phyloP scores from a whole-genome alignment of 1,140 invertebrate genomes.

The Diorhabda sublineata region DNA sequence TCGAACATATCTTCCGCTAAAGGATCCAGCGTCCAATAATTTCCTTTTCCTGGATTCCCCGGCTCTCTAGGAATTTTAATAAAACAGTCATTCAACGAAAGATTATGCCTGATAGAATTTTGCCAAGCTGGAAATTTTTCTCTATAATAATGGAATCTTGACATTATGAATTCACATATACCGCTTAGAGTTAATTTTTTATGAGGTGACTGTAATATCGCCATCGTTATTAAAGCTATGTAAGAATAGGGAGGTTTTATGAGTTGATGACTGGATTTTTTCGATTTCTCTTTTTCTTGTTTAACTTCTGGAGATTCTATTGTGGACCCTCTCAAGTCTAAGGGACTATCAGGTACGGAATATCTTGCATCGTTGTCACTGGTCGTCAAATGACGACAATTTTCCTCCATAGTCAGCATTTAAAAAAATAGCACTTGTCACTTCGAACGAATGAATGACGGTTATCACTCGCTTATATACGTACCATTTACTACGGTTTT shows the following conservation, averaged over 20 bases:
- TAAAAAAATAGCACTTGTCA: slow-evolving; percentile 3
- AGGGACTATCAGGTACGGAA: slow-evolving; percentile 37
- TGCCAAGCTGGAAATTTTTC: slow-evolving; percentile 96
- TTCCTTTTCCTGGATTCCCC: slow-evolving; percentile 97
- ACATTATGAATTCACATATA: slow-evolving; percentile 99
- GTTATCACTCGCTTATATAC: not conserved
- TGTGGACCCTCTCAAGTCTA: slow-evolving; percentile 41
- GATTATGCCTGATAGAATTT: slow-evolving; percentile 95
- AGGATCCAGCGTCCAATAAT: slow-evolving; percentile 98
- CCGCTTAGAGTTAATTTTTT: slow-evolving; percentile 95
- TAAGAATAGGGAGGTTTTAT: slow-evolving; percentile 98
- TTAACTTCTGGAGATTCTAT: slow-evolving; percentile 29
- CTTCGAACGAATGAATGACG: not conserved
- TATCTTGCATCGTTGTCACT: slow-evolving; percentile 10
- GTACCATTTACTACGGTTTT: slow-evolving; percentile 16
- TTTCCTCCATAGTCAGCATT: slow-evolving; percentile 43
- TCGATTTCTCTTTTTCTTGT: slow-evolving; percentile 32
- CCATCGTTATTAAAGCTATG: slow-evolving; percentile 97
- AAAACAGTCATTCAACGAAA: slow-evolving; percentile 98
- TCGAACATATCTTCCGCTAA: slow-evolving; percentile 99
- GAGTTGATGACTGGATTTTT: slow-evolving; percentile 45
- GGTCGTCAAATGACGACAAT: slow-evolving; percentile 34
- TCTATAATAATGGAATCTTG: slow-evolving; percentile 92
- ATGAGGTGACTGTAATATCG: slow-evolving; percentile 94
- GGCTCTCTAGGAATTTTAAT: slow-evolving; percentile 97